A percentile compares a stretch with the other conserved stretches of the same genome.
phyloP scores from a whole-genome alignment of 2,888 invertebrate species.

The Coleophora deauratella region DNA sequence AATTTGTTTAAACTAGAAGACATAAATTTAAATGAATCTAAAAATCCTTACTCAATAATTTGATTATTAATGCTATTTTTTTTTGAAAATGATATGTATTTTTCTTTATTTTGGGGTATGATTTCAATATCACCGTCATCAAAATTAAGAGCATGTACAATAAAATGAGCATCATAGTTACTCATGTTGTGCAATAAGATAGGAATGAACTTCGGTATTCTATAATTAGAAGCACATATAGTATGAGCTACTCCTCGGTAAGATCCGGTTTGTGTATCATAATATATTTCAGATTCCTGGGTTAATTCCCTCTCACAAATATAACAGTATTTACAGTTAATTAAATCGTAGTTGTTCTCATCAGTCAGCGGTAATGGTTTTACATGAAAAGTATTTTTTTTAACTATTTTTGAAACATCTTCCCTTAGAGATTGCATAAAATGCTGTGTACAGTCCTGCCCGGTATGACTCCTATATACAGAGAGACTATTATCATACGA shows the following conservation, averaged over 20 bases:
- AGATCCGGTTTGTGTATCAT: not conserved
- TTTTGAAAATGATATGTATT: slow-evolving; percentile 29
- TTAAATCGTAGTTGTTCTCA: too few relatives aligned
- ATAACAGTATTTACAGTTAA: too few relatives aligned
- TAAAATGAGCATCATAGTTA: slow-evolving; percentile 17
- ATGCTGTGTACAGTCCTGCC: too few relatives aligned
- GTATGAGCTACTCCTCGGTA: slow-evolving; percentile 4
- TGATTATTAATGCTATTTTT: slow-evolving; percentile 3
- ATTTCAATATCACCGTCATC: slow-evolving; percentile 16
- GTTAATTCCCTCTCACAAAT: too few relatives aligned
- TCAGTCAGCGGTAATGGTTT: too few relatives aligned
- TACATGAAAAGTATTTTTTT: too few relatives aligned
- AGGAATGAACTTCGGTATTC: not conserved
- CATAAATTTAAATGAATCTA: slow-evolving; percentile 9
- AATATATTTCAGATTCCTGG: too few relatives aligned
- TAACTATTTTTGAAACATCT: too few relatives aligned
- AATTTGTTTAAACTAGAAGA: slow-evolving; percentile 5
- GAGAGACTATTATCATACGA: slow-evolving; percentile 21
- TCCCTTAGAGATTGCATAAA: too few relatives aligned
- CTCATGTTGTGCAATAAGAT: slow-evolving; percentile 7
- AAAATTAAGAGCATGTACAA: slow-evolving; percentile 22
- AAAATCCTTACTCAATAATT: slow-evolving; percentile 4
- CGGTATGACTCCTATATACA: slow-evolving; percentile 21
- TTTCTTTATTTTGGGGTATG: slow-evolving; percentile 26
- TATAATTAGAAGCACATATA: slow-evolving; percentile 3